Evolutionary conservation across 2,113 vertebrate species (phyloP).

Genomic region (Herpetotheres cachinnans): DNA sequence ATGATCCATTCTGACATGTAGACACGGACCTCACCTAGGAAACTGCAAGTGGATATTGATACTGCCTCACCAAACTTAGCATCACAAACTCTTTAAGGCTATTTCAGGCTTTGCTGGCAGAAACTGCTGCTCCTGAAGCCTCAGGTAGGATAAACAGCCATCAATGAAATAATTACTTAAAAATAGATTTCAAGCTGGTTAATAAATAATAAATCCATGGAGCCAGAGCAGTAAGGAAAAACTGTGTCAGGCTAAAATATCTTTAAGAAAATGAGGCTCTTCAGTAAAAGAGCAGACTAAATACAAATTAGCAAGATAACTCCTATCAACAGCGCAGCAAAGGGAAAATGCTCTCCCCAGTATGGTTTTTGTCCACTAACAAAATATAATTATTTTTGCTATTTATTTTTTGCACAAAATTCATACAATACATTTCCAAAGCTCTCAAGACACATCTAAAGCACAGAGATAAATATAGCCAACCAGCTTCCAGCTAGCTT

Average conservation of each 20-base stretch:
- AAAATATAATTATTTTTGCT: background rate
- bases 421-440: background rate
- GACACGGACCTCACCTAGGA: slow-evolving; percentile 77
- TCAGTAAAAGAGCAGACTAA: background rate
- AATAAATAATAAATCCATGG: background rate
- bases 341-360: background rate
- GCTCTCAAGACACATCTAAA: background rate
- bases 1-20: slow-evolving; percentile 78
- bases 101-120: background rate
- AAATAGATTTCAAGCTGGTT: background rate
- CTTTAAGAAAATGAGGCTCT: background rate
- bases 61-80: slow-evolving; percentile 39
- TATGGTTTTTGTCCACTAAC: background rate
- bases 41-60: slow-evolving; percentile 47
- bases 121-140: background rate
- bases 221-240: background rate
- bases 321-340: background rate
- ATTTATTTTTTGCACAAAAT: background rate
- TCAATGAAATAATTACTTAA: background rate
- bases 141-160: background rate
- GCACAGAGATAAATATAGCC: background rate
- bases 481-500: background rate
- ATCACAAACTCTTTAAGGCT: background rate
- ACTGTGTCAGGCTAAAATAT: background rate
- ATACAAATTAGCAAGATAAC: background rate